phyloP scores from a whole-genome alignment of 2,888 invertebrate species.

The Carabus problematicus region DNA sequence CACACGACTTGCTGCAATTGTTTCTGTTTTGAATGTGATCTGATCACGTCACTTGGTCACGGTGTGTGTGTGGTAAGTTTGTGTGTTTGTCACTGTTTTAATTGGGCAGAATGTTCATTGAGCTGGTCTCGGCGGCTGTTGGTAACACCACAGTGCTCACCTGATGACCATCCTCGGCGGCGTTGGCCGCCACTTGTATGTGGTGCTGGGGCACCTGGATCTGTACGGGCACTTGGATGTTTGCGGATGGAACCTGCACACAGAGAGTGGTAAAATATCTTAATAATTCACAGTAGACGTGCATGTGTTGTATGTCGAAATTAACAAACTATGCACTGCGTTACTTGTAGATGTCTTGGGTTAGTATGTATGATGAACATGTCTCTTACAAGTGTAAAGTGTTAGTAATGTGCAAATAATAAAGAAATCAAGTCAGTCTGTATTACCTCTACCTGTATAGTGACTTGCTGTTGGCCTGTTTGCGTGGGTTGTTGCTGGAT shows the following conservation, averaged over 20 bases:
- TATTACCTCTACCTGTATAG: slow-evolving; percentile 44
- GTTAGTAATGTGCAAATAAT: slow-evolving; percentile 23
- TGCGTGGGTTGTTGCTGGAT: slow-evolving; percentile 49
- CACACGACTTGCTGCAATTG: not conserved
- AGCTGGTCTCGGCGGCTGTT: slow-evolving; percentile 61
- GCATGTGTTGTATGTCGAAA: too few relatives aligned
- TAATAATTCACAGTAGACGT: too few relatives aligned
- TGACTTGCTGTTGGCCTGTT: slow-evolving; percentile 48
- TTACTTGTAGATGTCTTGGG: not conserved
- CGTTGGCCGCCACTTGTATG: slow-evolving; percentile 54
- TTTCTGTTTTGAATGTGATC: slow-evolving; percentile 9
- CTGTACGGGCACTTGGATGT: slow-evolving; percentile 69
- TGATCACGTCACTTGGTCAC: slow-evolving; percentile 3
- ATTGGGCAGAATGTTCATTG: slow-evolving; percentile 59
- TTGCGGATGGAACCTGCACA: slow-evolving; percentile 67
- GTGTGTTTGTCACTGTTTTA: slow-evolving; percentile 17
- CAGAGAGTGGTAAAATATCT: not conserved
- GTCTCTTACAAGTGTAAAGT: not conserved
- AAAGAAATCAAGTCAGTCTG: slow-evolving; percentile 20
- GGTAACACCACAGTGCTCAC: slow-evolving; percentile 64
- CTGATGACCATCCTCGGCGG: slow-evolving; percentile 53
- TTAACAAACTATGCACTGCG: not conserved
- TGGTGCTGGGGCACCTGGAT: slow-evolving; percentile 69
- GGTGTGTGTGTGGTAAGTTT: not conserved
- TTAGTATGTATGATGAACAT: not conserved